Conservation (phyloP, 2,888 invertebrate species). For the Aleiodes alternator region DNA sequence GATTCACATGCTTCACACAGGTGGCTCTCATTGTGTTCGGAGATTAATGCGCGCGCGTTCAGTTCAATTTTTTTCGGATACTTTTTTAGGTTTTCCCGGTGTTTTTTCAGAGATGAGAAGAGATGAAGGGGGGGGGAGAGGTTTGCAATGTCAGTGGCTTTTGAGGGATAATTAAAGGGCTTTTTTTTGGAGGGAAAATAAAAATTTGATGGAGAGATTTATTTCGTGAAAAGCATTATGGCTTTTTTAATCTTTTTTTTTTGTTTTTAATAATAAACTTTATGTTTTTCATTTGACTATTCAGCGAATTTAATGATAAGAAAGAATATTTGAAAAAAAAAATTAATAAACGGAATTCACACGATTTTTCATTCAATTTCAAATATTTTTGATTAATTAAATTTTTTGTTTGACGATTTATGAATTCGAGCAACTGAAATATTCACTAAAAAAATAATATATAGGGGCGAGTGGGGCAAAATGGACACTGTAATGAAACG, state of each 20-base stretch:
- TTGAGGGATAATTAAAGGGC: constrained; percentile 6
- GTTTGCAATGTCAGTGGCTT: background rate
- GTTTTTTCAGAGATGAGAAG: no score
- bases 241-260: background rate
- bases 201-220: constrained; percentile 2
- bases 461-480: no score
- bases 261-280: background rate
- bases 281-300: background rate
- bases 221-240: background rate
- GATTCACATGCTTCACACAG: no score
- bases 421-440: no score
- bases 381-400: background rate
- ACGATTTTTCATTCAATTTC: no score
- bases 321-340: background rate
- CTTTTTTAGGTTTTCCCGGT: no score
- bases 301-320: background rate
- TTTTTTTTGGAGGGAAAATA: background rate
- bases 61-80: background rate
- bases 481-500: no score
- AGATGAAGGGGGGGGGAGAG: no score
- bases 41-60: constrained; percentile 12
- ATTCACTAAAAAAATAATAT: no score
- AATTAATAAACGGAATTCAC: background rate
- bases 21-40: no score
- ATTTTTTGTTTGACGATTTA: background rate